Conservation (phyloP, 2,797 vertebrate genomes). For the Phaenicophaeus curvirostris region DNA sequence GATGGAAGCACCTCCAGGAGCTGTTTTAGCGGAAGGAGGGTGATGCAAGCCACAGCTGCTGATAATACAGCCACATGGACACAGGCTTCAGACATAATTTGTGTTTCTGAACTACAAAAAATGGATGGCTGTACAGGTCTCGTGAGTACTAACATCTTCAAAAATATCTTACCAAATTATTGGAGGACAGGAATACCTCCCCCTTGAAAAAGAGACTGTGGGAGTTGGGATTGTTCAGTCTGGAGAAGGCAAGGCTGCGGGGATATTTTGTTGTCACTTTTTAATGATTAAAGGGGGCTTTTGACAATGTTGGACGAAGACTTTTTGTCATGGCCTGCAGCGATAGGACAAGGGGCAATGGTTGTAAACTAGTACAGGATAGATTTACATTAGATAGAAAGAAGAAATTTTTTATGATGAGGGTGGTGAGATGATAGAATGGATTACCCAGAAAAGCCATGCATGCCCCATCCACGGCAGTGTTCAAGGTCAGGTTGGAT, state of each 20-base stretch:
- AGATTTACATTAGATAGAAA: not conserved
- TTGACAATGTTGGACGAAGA: not conserved
- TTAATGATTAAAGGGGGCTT: not conserved
- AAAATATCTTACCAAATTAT: not conserved
- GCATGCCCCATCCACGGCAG: accelerated
- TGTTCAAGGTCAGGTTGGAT: not conserved
- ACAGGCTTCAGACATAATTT: not conserved
- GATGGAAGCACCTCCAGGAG: not conserved
- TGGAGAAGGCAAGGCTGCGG: not conserved
- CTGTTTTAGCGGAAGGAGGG: not conserved
- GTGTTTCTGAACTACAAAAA: not conserved
- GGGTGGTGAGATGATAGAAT: not conserved
- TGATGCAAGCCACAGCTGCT: not conserved
- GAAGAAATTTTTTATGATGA: not conserved
- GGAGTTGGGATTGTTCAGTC: not conserved
- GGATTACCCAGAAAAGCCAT: not conserved
- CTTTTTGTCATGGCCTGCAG: not conserved
- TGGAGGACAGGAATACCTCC: not conserved
- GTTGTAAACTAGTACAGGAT: not conserved
- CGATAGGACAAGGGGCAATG: not conserved
- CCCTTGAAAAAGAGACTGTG: not conserved
- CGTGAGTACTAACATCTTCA: too few relatives aligned
- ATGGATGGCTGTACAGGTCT: not conserved
- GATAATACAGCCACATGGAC: not conserved
- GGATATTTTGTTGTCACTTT: not conserved